Evolutionary conservation across 2,888 invertebrate genomes (phyloP), one percentile per base, ranked within the genome.

Genomic region (Rhorus exstirpatorius): DNA sequence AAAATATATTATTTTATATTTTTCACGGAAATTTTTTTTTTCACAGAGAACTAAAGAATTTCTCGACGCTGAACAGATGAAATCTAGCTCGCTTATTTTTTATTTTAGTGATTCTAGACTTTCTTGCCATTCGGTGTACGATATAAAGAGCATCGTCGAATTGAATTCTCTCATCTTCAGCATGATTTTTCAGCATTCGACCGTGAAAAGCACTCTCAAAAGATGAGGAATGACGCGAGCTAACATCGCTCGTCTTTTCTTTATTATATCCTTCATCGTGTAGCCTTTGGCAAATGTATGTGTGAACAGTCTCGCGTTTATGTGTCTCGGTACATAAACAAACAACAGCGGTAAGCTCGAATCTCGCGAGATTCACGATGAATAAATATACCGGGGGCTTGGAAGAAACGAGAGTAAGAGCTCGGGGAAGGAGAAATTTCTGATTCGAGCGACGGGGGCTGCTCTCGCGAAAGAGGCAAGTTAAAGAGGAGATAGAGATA

Each of bases 301-400:
- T 49, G 19, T 49, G 17, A 79, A 49, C 44, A 38, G 67, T 63
- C 68, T 38, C 38, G 70, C n/a, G n/a, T n/a, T n/a, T n/a, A 80
- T 78, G 81, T 78, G 60, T 38, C 49, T 10, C 10, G 55, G 71
- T 58, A 60, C 58, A 76, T 72, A 82, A 82, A 81, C 65, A 72
- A 79, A 77, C 70, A 68, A 82, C 75, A 63, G 67, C 61, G 53
- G 26, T 17, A 46, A 31, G 63, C 68, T 51, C 51, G 38, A 53
- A 55, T 71, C 70, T 81, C 58, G 17, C 68, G 41, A 72, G 67
- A 12, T 46, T 60, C 53, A 38, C 31, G 44, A 41, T 24, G 12
- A 35, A 44, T 58, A 14, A 17, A 68, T 46, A 68, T 63, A 26
- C 12, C 17, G 10, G 17, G 51, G 10, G 19, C 17, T 17, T 24